These are phyloP conservation scores for Phalacrocorax brasilianus DNA, from an alignment of 2,113 vertebrate species.

Conservation along the genomic window DNA sequence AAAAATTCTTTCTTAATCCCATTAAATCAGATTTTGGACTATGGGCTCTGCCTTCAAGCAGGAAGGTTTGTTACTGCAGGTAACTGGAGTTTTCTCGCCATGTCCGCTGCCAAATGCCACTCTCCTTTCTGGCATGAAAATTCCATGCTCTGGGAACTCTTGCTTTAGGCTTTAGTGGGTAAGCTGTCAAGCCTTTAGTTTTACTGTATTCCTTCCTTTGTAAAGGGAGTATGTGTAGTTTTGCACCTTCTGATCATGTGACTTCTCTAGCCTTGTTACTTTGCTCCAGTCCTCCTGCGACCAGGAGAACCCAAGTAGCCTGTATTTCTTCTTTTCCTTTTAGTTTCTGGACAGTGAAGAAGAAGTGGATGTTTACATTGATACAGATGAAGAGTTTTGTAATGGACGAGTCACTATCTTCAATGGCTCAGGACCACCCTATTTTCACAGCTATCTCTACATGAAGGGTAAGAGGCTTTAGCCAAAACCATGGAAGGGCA, in stretches of 20 bases:
- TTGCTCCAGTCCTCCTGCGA: background rate
- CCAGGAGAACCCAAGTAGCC: background rate
- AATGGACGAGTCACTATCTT: constrained; percentile 80
- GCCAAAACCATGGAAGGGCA: background rate
- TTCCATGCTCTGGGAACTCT: background rate
- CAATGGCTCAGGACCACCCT: constrained; percentile 85
- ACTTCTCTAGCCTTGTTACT: background rate
- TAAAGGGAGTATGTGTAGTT: background rate
- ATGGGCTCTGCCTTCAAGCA: background rate
- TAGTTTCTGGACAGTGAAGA: constrained; percentile 91
- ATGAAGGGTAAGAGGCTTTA: constrained; percentile 83
- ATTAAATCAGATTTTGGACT: background rate
- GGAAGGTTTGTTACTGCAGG: background rate
- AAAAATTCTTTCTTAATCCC: background rate
- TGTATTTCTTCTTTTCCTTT: background rate
- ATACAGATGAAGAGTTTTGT: constrained; percentile 89
- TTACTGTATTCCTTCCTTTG: background rate
- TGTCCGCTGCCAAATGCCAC: background rate
- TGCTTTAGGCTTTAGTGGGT: constrained; percentile 50
- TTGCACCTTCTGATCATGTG: background rate
- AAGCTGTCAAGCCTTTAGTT: constrained; percentile 17
- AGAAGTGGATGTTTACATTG: constrained; percentile 86
- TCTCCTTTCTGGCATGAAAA: constrained; percentile 21
- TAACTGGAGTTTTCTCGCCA: background rate
- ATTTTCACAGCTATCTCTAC: constrained; percentile 93